phyloP scores from a whole-genome alignment of 2,888 invertebrate species.

The Leptarthrus brevirostris region DNA sequence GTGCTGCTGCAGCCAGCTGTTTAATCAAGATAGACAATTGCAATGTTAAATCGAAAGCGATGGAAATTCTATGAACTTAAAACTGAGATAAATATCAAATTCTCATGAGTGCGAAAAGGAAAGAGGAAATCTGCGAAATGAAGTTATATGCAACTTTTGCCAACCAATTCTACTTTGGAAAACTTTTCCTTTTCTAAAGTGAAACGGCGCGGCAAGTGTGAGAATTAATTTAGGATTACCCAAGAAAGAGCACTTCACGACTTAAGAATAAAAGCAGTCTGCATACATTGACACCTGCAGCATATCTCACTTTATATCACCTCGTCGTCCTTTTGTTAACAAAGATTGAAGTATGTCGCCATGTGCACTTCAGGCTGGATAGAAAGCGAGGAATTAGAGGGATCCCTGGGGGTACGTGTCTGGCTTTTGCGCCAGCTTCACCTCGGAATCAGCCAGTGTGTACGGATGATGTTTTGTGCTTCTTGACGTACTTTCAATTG shows the following conservation, averaged over 20 bases:
- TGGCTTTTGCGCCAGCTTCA: neutral
- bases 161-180: neutral
- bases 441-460: neutral
- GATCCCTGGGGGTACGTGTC: conserved; percentile 38
- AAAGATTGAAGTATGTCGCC: conserved; percentile 39
- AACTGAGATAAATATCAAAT: too few species aligned
- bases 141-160: too few species aligned
- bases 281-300: conserved; percentile 31
- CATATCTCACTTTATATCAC: conserved; percentile 26
- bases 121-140: too few species aligned
- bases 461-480: conserved; percentile 3
- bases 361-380: conserved; percentile 21
- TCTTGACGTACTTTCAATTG: conserved; percentile 31
- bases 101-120: too few species aligned
- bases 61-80: too few species aligned
- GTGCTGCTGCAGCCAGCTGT: too few species aligned
- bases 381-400: conserved; percentile 31
- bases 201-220: conserved; percentile 43
- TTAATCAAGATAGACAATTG: too few species aligned
- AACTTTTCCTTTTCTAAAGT: neutral
- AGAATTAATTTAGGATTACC: conserved; percentile 49
- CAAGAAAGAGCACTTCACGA: conserved; percentile 40
- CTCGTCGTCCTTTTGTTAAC: conserved; percentile 42
- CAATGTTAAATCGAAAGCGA: too few species aligned
- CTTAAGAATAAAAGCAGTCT: conserved; percentile 24